Percentiles rank a stretch among this genome's conserved stretches.
Conservation (phyloP, 2,113 vertebrate species). For the Rhabdomys dilectus region DNA sequence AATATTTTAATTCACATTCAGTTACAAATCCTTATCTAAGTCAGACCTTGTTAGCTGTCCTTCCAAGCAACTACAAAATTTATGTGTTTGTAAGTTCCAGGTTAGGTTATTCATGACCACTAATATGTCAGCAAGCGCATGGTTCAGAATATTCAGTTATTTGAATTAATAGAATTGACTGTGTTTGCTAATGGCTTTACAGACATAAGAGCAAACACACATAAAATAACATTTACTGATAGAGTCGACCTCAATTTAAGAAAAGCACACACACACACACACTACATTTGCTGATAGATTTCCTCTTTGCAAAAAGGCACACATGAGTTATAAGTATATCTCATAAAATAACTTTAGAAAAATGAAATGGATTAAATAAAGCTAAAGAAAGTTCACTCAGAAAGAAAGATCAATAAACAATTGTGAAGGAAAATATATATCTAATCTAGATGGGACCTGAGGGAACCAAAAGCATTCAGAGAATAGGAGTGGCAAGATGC, state of each 20-base stretch:
- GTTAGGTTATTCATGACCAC: neutral
- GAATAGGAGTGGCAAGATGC: neutral
- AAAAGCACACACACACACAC: neutral
- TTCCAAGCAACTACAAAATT: neutral
- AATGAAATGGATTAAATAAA: conserved; percentile 24
- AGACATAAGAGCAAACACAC: conserved; percentile 37
- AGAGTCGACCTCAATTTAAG: conserved; percentile 26
- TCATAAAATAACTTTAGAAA: conserved; percentile 38
- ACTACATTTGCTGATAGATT: conserved; percentile 20
- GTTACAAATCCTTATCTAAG: conserved; percentile 29
- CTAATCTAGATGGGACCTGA: neutral
- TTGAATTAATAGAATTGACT: conserved; percentile 47
- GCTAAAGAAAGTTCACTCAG: conserved; percentile 30
- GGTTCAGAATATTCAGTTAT: neutral
- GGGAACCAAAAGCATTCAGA: neutral
- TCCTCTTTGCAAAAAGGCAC: conserved; percentile 13
- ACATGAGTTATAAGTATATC: conserved; percentile 41
- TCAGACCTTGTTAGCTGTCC: neutral
- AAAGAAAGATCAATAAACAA: conserved; percentile 50
- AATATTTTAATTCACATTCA: conserved; percentile 25
- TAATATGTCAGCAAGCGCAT: neutral
- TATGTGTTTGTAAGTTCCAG: neutral
- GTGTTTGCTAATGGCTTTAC: conserved; percentile 56
- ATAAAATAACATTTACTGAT: conserved; percentile 39
- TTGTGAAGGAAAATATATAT: conserved; percentile 26